phyloP scores from a whole-genome alignment of 2,888 invertebrate genomes.

The Encarsia formosa region DNA sequence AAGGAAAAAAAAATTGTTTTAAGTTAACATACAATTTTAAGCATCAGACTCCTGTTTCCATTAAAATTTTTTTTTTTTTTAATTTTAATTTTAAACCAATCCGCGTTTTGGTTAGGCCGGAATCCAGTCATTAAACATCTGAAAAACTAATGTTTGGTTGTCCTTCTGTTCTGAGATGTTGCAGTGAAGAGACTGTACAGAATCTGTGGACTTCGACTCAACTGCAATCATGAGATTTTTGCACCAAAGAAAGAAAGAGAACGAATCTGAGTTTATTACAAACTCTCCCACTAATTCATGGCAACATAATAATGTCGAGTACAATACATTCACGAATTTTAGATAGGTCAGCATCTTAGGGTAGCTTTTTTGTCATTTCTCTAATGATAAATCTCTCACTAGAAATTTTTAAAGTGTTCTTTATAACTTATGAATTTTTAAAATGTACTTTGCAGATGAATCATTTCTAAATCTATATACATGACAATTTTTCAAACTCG shows the following conservation, averaged over 20 bases:
- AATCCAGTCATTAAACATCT: constrained; percentile 3
- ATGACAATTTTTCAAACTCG: background rate
- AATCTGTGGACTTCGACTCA: constrained; percentile 52
- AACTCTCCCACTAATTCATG: constrained; percentile 45
- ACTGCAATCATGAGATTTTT: constrained; percentile 51
- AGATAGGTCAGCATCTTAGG: constrained; percentile 52
- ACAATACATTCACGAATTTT: constrained; percentile 43
- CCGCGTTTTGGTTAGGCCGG: constrained; percentile 19
- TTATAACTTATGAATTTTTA: background rate
- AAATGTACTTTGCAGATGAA: background rate
- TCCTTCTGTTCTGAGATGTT: constrained; percentile 57
- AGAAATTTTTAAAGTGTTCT: constrained; percentile 1
- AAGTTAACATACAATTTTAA: too few species aligned
- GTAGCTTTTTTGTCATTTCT: constrained; percentile 39
- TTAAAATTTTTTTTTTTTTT: too few species aligned
- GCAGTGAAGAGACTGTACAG: constrained; percentile 53
- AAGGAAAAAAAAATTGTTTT: background rate
- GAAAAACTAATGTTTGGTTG: constrained; percentile 53
- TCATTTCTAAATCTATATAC: background rate
- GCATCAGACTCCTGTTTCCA: too few species aligned
- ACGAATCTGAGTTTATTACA: constrained; percentile 47
- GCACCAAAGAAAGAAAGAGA: constrained; percentile 51
- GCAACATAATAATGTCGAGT: constrained; percentile 43
- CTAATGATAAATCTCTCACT: constrained; percentile 41
- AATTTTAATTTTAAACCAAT: too few species aligned